phyloP scores from a whole-genome alignment of 2,888 invertebrate genomes.

The Mantis religiosa region DNA sequence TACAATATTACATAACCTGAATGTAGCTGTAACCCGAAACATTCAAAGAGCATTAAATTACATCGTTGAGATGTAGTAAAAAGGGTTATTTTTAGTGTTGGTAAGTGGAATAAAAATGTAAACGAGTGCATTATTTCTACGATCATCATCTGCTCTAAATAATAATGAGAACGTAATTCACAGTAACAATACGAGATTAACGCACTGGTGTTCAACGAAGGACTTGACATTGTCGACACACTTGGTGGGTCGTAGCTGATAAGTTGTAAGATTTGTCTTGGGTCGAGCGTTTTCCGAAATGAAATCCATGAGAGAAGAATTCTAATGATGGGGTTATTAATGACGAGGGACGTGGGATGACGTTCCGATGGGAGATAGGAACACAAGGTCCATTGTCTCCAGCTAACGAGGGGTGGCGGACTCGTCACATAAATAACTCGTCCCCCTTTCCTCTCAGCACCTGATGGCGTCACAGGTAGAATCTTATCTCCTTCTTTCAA shows the following conservation, averaged over 20 bases:
- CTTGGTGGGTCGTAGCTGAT: not conserved
- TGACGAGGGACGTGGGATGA: not conserved
- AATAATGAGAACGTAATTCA: no score
- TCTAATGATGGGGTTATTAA: not conserved
- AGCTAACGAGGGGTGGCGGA: constrained; percentile 2
- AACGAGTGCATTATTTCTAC: no score
- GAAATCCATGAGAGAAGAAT: not conserved
- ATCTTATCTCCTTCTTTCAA: not conserved
- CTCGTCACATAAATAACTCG: constrained; percentile 1
- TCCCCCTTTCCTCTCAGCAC: not conserved
- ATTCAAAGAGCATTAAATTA: no score
- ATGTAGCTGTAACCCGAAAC: no score
- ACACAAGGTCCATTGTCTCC: not conserved
- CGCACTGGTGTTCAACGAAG: no score
- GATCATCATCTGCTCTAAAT: no score
- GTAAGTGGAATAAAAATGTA: no score
- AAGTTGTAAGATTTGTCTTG: not conserved
- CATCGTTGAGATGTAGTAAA: no score
- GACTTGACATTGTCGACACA: no score
- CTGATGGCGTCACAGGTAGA: not conserved
- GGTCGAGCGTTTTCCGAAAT: not conserved
- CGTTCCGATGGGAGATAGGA: constrained; percentile 1
- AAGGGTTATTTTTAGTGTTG: no score
- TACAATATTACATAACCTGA: no score
- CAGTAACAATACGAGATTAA: no score